A percentile compares a stretch with the other conserved stretches of the same genome.
These are phyloP conservation scores for Drosophila neonasuta DNA, from an alignment of 2,888 invertebrate species.

Conservation along the genomic window DNA sequence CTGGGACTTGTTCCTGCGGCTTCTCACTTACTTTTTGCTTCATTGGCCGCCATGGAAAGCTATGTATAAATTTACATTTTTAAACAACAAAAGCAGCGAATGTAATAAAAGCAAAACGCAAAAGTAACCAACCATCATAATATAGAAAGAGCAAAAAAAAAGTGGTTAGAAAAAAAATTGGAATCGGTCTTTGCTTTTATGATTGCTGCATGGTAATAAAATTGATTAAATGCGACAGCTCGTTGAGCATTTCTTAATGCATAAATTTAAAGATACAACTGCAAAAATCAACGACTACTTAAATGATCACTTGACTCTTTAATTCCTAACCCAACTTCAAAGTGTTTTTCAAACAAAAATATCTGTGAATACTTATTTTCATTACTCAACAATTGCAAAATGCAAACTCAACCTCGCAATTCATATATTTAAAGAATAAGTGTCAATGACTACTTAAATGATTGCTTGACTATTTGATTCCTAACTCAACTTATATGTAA, in stretches of 20 bases:
- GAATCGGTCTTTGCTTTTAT: constrained; percentile 47
- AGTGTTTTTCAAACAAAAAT: too few relatives aligned
- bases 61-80: constrained; percentile 75
- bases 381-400: too few relatives aligned
- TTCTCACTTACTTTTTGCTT: constrained; percentile 8
- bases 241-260: constrained; percentile 60
- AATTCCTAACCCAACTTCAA: neutral
- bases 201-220: constrained; percentile 72
- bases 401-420: too few relatives aligned
- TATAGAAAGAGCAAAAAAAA: constrained; percentile 10
- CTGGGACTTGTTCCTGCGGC: neutral
- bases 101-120: constrained; percentile 54
- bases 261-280: constrained; percentile 66
- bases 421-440: too few relatives aligned
- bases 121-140: constrained; percentile 37
- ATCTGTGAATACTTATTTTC: too few relatives aligned
- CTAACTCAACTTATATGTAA: too few relatives aligned
- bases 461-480: too few relatives aligned
- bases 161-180: constrained; percentile 18
- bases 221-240: constrained; percentile 78
- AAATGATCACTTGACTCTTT: constrained; percentile 7
- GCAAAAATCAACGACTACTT: neutral
- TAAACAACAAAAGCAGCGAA: constrained; percentile 63
- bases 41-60: constrained; percentile 38
- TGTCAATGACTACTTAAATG: too few relatives aligned